Conservation (phyloP, 2,888 invertebrate species). For the Atrina japonica region DNA sequence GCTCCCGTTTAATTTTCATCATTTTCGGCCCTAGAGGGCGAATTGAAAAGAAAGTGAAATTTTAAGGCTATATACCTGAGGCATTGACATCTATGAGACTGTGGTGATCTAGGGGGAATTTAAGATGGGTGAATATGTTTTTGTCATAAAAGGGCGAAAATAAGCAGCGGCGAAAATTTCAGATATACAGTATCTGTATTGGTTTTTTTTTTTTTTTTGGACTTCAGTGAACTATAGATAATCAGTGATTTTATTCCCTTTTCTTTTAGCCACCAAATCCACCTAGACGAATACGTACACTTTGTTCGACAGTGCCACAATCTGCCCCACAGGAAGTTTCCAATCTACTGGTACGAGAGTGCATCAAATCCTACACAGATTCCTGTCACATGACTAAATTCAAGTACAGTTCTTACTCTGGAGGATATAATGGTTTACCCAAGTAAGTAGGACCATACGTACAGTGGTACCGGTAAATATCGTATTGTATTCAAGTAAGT, state of each 20-base stretch:
- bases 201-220: too few relatives aligned
- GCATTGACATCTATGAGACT: too few relatives aligned
- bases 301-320: slow-evolving; percentile 85
- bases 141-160: too few relatives aligned
- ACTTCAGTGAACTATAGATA: too few relatives aligned
- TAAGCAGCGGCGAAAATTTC: too few relatives aligned
- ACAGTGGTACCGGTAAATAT: slow-evolving; percentile 88
- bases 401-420: slow-evolving; percentile 94
- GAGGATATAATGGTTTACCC: slow-evolving; percentile 92
- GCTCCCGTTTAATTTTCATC: too few relatives aligned
- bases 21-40: too few relatives aligned
- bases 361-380: slow-evolving; percentile 89
- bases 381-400: slow-evolving; percentile 95
- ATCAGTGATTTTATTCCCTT: background rate
- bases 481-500: slow-evolving; percentile 87
- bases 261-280: slow-evolving; percentile 81
- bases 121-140: too few relatives aligned
- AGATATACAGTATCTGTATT: too few relatives aligned
- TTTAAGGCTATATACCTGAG: too few relatives aligned
- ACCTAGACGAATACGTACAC: slow-evolving; percentile 90
- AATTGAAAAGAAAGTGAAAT: too few relatives aligned
- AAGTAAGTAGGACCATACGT: slow-evolving; percentile 59
- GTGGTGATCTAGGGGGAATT: too few relatives aligned
- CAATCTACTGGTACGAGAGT: slow-evolving; percentile 86
- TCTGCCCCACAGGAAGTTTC: slow-evolving; percentile 82